Evolutionary conservation across 92 coral and sea anemone species (phyloP), one percentile per base, ranked within the genome.

Genomic region (Porites divaricata): DNA sequence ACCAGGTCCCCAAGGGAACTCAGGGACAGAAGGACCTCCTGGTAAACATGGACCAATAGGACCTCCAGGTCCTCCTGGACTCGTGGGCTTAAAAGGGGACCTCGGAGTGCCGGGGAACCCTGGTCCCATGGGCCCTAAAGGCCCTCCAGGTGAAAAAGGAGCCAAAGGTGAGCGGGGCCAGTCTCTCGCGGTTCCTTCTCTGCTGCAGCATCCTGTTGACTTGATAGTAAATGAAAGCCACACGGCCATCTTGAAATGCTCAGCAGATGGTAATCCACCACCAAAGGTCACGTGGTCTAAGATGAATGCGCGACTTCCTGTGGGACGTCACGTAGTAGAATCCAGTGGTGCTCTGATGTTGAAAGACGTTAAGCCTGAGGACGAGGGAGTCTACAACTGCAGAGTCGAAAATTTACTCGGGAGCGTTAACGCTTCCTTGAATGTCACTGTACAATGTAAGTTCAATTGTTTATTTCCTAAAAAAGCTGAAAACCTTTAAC

Each of bases 201-300:
- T 74, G 58, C 66, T 77, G 52, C 70, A 75, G 75, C 69, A 80
- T 50, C 90, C 90, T 52, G 70, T 74, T 45, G 76, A 80, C 76
- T 28, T 62, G 63, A 72, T 72, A 22, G 90, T 90, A 61, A 90
- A 90, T 76, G 62, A 86, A 71, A 86, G 90, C 67, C 77, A 66
- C 6, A 80, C 83, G 20, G 90, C 87, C 75, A 74, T 75, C 41
- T 70, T 90, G 28, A 63, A 74, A 62, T 85, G 94, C 65, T 61
- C 80, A 68, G 89, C 77, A 48, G 71, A 71, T 50, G 92, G 94
- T 5, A 88, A 91, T 50, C 94, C 94, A 61, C 25, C 68, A 5
- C 94, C 92, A 21, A n/a, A 61, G 35, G 57, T 88, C 83, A 67
- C 84, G 84, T 83, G 88, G 91, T 53, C 45, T 67, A 88, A 83